phyloP scores from a whole-genome alignment of 2,113 vertebrate genomes.

The Colius striatus region DNA sequence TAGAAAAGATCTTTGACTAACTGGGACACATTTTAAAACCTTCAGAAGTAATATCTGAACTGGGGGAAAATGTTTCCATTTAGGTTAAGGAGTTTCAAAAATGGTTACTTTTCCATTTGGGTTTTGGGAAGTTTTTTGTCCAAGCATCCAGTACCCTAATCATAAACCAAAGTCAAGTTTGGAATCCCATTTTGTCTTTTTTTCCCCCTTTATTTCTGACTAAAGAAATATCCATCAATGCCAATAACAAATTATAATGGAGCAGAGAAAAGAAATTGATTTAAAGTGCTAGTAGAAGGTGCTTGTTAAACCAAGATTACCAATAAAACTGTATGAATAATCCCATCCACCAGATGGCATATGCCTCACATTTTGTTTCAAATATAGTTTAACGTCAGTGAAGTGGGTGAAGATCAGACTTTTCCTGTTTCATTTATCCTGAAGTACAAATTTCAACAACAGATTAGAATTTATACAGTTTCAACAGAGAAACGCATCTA shows the following conservation, averaged over 20 bases:
- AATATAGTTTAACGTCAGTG: neutral
- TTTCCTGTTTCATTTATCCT: neutral
- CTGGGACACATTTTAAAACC: neutral
- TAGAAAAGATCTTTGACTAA: neutral
- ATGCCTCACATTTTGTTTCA: slow-evolving; percentile 9
- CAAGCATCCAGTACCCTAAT: neutral
- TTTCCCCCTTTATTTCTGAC: neutral
- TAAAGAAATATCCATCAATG: neutral
- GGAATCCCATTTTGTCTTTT: neutral
- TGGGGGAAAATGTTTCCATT: neutral
- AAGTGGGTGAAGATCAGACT: neutral
- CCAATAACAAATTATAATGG: neutral
- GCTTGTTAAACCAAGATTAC: neutral
- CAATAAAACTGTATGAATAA: neutral
- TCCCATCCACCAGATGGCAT: slow-evolving; percentile 67
- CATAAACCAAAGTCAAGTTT: neutral
- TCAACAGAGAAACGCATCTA: neutral
- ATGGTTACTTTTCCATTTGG: neutral
- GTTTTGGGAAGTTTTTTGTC: neutral
- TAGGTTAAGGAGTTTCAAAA: neutral
- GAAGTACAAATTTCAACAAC: neutral
- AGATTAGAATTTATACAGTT: neutral
- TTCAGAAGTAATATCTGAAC: neutral
- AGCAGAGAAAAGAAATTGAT: neutral
- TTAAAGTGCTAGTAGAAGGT: neutral